A percentile compares a stretch with the other conserved stretches of the same genome.
phyloP scores from a whole-genome alignment of 1,140 invertebrate genomes.

The Cherax destructor region DNA sequence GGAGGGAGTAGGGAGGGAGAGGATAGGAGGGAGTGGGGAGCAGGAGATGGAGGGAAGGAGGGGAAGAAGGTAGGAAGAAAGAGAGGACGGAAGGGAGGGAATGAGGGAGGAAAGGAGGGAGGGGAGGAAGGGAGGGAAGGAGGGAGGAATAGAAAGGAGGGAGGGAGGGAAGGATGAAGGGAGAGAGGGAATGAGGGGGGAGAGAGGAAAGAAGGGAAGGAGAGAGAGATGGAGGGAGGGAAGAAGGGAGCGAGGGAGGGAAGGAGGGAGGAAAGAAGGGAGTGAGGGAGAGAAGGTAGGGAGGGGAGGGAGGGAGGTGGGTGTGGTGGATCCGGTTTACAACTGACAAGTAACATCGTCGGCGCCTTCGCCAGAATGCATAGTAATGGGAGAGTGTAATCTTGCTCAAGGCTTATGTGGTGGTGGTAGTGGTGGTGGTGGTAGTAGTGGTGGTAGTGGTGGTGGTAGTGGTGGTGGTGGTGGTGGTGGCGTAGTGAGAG shows the following conservation, averaged over 20 bases:
- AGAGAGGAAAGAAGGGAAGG: too few relatives aligned
- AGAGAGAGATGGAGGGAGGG: too few relatives aligned
- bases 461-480: neutral
- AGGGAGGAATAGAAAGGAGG: too few relatives aligned
- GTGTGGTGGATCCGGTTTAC: conserved; percentile 1
- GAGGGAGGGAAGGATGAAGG: too few relatives aligned
- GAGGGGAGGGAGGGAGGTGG: neutral
- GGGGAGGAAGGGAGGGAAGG: neutral
- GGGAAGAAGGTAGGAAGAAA: too few relatives aligned
- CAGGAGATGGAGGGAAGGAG: too few relatives aligned
- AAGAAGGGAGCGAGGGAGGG: too few relatives aligned
- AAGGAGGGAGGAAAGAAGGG: neutral
- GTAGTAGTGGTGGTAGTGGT: neutral
- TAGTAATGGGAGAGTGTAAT: neutral
- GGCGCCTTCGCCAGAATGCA: neutral
- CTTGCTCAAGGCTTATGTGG: neutral
- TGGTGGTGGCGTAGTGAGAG: neutral
- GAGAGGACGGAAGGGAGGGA: neutral
- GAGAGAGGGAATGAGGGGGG: too few relatives aligned
- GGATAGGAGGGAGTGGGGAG: too few relatives aligned
- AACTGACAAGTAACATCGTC: neutral
- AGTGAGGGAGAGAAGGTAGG: neutral
- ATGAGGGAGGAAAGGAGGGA: neutral
- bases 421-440: neutral
- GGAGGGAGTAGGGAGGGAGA: too few relatives aligned